Base-by-base conservation (phyloP, 2,888 invertebrate genomes). In the Orthosia cruda region DNA sequence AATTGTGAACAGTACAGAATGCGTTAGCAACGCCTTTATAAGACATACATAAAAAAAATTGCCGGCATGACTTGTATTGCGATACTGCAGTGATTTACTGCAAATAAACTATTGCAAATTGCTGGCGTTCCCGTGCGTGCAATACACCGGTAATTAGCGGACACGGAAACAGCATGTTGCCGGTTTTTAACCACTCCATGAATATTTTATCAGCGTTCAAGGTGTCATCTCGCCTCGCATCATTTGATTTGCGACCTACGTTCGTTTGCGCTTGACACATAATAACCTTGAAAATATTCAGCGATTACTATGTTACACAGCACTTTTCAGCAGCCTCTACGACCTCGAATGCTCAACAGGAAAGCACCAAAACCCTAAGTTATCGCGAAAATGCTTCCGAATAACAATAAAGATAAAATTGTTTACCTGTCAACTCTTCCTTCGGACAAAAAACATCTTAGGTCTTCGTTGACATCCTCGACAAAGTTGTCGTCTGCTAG, bases 361-460 rank as follows among this genome's bases (percentile, higher is more conserved):
- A 72, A 63, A 57, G 18, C 62, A 57, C 12, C 49, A 55, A 72
- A 74, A 71, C 23, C n/a, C 16, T 72, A 66, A 81, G 62, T 72
- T 79, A 77, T 62, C 59, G 70, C 69, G 69, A 68, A 81, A 80
- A 70, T 75, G 65, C 66, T 67, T 49, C 68, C 68, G 59, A 84
- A 87, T 87, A 89, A 89, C 87, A 89, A 77, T 81, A 85, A 83
- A 91, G 89, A 86, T 88, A 89, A 92, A 92, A 92, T 90, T 96
- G 95, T 96, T 95, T 96, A 96, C 96, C 96, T 96, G 96, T 96
- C 95, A 95, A 93, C 92, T 93, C 92, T 94, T 94, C 92, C 94
- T 91, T 93, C 95, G 91, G 92, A 89, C 88, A 95, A 89, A 93
- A 96, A 97, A 93, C 95, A 95, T 96, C 93, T 95, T 89, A 97